These are phyloP conservation scores for Caenorhabditis virilis DNA, from an alignment of 2,888 invertebrate genomes.

Conservation along the genomic window DNA sequence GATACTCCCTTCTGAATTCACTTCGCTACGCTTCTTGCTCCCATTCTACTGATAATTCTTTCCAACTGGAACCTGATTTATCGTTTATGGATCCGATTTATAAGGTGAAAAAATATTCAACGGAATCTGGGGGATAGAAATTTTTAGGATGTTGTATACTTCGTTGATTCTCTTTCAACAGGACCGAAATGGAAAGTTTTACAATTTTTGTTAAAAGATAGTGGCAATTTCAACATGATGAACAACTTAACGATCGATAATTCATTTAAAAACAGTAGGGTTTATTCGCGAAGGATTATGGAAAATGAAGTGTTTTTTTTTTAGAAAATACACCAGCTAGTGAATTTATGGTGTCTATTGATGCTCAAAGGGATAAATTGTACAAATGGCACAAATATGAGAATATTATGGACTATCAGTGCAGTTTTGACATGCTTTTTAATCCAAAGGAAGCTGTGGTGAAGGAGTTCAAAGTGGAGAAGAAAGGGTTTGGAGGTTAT, in stretches of 20 bases:
- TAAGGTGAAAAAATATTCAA: constrained; percentile 4
- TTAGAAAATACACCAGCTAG: constrained; percentile 24
- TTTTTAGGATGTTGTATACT: constrained; percentile 55
- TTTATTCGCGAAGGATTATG: too few relatives aligned
- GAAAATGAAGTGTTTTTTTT: too few relatives aligned
- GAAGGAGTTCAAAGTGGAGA: constrained; percentile 21
- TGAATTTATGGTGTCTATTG: constrained; percentile 48
- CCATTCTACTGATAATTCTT: constrained; percentile 33
- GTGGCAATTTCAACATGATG: constrained; percentile 47
- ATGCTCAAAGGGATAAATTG: constrained; percentile 46
- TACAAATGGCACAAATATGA: constrained; percentile 40
- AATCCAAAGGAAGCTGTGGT: constrained; percentile 21
- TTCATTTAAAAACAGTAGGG: constrained; percentile 13
- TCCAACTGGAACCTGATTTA: constrained; percentile 47
- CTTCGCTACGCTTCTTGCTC: constrained; percentile 59
- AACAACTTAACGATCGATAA: constrained; percentile 49
- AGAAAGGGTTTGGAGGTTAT: constrained; percentile 25
- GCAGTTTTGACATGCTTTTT: constrained; percentile 56
- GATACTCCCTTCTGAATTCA: constrained; percentile 56
- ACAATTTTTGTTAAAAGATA: constrained; percentile 53
- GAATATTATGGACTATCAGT: constrained; percentile 36
- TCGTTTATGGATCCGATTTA: constrained; percentile 50
- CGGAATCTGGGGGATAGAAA: background rate
- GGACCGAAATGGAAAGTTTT: constrained; percentile 52
- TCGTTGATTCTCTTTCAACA: constrained; percentile 52